Evolutionary conservation across 2,888 invertebrate genomes (phyloP).

Genomic region (Drosophila pseudotakahashii): DNA sequence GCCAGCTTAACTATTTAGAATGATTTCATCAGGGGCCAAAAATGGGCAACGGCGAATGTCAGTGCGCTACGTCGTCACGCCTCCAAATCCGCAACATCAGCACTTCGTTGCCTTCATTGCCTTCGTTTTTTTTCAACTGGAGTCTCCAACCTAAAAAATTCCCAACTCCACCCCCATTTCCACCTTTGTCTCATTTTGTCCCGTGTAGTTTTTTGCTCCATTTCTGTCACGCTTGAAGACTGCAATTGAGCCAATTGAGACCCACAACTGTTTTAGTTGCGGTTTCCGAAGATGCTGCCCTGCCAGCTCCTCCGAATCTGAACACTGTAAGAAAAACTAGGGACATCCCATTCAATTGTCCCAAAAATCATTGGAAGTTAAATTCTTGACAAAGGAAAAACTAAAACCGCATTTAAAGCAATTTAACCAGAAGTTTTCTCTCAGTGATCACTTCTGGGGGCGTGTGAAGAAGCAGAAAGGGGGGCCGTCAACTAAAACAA

Average conservation of each 20-base stretch:
- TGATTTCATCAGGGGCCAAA: constrained; percentile 68
- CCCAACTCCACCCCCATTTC: constrained; percentile 42
- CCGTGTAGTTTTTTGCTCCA: constrained; percentile 68
- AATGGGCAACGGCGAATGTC: constrained; percentile 52
- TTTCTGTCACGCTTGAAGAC: constrained; percentile 81
- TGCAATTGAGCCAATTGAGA: constrained; percentile 79
- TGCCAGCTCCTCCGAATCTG: constrained; percentile 4
- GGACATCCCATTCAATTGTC: no score
- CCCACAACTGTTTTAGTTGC: constrained; percentile 71
- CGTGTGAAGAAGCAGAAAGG: constrained; percentile 74
- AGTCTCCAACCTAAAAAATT: background rate
- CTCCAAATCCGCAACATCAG: constrained; percentile 40
- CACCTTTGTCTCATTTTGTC: constrained; percentile 52
- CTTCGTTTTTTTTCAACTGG: no score
- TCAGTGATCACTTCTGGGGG: constrained; percentile 49
- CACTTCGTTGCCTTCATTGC: constrained; percentile 7
- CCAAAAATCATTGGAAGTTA: no score
- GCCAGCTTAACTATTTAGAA: constrained; percentile 52
- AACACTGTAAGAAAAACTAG: background rate
- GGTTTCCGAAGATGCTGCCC: constrained; percentile 68
- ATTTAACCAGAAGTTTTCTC: no score
- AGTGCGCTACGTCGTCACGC: constrained; percentile 54
- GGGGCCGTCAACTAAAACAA: constrained; percentile 48
- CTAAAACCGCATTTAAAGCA: no score
- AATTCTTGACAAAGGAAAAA: no score